Conservation (phyloP, 2,797 vertebrate genomes). For the Lateolabrax maculatus region DNA sequence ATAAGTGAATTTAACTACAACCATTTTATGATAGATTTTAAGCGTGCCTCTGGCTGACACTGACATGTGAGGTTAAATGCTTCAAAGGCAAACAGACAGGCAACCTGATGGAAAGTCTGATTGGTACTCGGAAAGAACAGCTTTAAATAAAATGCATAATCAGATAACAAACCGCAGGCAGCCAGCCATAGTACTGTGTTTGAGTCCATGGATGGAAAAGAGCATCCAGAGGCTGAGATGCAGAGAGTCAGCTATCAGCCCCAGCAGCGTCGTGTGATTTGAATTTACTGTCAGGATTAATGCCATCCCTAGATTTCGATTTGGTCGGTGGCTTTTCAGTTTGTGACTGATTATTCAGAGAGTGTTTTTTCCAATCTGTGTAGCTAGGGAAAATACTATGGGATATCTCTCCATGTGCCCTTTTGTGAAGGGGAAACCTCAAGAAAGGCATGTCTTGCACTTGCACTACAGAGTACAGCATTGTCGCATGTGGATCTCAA, state of each 20-base stretch:
- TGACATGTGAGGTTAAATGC: constrained; percentile 69
- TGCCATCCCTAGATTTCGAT: constrained; percentile 68
- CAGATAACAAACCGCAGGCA: constrained; percentile 68
- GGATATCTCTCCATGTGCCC: constrained; percentile 19
- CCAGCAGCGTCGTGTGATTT: constrained; percentile 55
- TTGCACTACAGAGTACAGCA: constrained; percentile 11
- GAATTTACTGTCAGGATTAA: constrained; percentile 79
- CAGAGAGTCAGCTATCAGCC: constrained; percentile 67
- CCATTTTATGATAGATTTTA: constrained; percentile 52
- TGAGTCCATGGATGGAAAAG: constrained; percentile 54
- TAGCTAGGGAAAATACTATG: constrained; percentile 8
- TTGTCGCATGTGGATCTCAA: constrained; percentile 19
- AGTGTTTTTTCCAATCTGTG: constrained; percentile 53
- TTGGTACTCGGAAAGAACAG: constrained; percentile 66
- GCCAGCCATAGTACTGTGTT: constrained; percentile 46
- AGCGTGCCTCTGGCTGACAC: constrained; percentile 54
- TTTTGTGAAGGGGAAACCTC: constrained; percentile 32
- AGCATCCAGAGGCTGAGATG: constrained; percentile 53
- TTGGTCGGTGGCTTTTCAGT: constrained; percentile 64
- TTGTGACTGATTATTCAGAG: constrained; percentile 60
- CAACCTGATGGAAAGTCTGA: constrained; percentile 69
- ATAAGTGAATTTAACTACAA: constrained; percentile 60
- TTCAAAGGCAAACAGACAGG: constrained; percentile 68
- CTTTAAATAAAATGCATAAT: constrained; percentile 76
- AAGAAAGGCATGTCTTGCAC: constrained; percentile 21